Percentiles rank a stretch among this genome's conserved stretches.
Conservation (phyloP, 53 echinoderm and acorn worm genomes). For the Paracentrotus lividus region DNA sequence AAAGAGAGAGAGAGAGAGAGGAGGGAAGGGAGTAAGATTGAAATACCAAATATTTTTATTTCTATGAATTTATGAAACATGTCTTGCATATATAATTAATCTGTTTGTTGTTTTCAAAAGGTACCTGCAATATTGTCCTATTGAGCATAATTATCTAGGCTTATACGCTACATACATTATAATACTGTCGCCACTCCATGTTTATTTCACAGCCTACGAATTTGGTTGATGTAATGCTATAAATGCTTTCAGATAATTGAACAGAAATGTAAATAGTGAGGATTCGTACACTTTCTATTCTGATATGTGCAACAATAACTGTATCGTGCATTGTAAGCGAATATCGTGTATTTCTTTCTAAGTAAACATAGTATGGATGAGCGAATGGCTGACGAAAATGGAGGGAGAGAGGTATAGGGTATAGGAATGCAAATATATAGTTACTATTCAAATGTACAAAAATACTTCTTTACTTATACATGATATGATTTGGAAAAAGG, state of each 20-base stretch:
- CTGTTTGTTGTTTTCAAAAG: too few species aligned
- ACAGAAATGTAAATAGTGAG: slow-evolving; percentile 14
- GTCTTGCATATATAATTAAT: too few species aligned
- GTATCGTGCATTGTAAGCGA: not conserved
- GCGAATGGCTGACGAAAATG: too few species aligned
- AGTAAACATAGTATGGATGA: not conserved
- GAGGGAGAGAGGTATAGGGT: too few species aligned
- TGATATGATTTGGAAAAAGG: too few species aligned
- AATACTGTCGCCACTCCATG: not conserved
- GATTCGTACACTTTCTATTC: not conserved
- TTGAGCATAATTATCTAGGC: not conserved
- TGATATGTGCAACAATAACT: not conserved
- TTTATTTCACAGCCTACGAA: not conserved
- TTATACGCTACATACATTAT: not conserved
- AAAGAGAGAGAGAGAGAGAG: not conserved
- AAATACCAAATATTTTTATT: too few species aligned
- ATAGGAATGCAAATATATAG: too few species aligned
- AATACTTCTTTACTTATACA: too few species aligned
- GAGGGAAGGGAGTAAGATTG: too few species aligned
- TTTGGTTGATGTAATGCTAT: not conserved
- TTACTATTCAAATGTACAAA: too few species aligned
- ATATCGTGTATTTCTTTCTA: not conserved
- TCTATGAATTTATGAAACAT: too few species aligned
- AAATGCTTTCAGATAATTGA: slow-evolving; percentile 25
- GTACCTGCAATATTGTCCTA: too few species aligned